A percentile compares a stretch with the other conserved stretches of the same genome.
Evolutionary conservation across 2,113 vertebrate genomes (phyloP).

Genomic region (Atherinomorus stipes): DNA sequence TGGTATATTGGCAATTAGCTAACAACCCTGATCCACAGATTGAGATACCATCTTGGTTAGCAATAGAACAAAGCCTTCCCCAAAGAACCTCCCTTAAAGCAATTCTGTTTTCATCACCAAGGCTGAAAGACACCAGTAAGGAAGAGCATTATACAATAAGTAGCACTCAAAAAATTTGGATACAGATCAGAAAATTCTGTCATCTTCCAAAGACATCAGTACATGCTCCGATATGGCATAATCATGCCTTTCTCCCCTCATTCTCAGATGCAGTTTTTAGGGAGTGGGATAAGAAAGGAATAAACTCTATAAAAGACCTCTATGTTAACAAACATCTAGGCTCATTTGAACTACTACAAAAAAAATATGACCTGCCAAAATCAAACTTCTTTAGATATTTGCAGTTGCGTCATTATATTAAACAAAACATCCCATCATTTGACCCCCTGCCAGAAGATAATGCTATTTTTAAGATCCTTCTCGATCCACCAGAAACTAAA

Average conservation of each 20-base stretch:
- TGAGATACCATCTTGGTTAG: conserved; percentile 1
- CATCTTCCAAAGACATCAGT: neutral
- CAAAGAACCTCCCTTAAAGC: neutral
- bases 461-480: too few species aligned
- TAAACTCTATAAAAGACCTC: too few species aligned
- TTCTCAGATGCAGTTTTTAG: too few species aligned
- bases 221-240: neutral
- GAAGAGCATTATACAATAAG: neutral
- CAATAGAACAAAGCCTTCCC: neutral
- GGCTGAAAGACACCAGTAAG: neutral
- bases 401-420: too few species aligned
- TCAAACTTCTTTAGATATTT: too few species aligned
- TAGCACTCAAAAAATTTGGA: neutral
- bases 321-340: too few species aligned
- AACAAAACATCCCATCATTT: too few species aligned
- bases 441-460: too few species aligned
- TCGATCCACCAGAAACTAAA: too few species aligned
- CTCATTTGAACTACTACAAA: too few species aligned
- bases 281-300: too few species aligned
- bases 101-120: neutral
- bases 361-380: too few species aligned
- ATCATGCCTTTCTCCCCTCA: neutral
- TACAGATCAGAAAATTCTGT: neutral
- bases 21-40: neutral
- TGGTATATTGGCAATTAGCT: neutral